Percentiles rank a stretch among this genome's conserved stretches.
Evolutionary conservation across 2,888 invertebrate genomes (phyloP).

Genomic region (Troilus luridus): DNA sequence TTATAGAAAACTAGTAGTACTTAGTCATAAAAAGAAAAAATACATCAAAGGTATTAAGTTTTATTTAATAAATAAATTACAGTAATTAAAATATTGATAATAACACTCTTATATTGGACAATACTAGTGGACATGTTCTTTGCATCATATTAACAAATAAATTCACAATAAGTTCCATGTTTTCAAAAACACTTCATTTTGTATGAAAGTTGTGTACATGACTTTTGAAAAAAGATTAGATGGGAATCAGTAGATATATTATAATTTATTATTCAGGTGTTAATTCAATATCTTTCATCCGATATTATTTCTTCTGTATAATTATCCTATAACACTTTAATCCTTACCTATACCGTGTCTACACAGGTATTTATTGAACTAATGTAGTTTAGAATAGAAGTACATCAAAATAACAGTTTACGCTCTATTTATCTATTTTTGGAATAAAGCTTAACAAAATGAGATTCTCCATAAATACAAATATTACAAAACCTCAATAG

Average conservation of each 20-base stretch:
- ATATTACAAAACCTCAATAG: slow-evolving; percentile 50
- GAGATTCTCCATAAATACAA: slow-evolving; percentile 52
- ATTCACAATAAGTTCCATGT: slow-evolving; percentile 58
- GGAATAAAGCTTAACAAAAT: slow-evolving; percentile 47
- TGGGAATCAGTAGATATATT: slow-evolving; percentile 60
- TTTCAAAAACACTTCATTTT: slow-evolving; percentile 47
- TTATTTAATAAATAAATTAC: slow-evolving; percentile 66
- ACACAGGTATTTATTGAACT: slow-evolving; percentile 63
- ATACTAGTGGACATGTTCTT: slow-evolving; percentile 66
- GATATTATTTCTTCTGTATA: slow-evolving; percentile 19
- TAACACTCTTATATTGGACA: slow-evolving; percentile 66
- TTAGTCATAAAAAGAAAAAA: slow-evolving; percentile 59
- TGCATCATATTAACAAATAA: slow-evolving; percentile 60
- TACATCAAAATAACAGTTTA: slow-evolving; percentile 58
- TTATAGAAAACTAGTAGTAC: neutral
- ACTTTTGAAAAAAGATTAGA: slow-evolving; percentile 61
- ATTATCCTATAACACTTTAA: slow-evolving; percentile 56
- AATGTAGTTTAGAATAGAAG: slow-evolving; percentile 64
- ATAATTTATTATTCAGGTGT: slow-evolving; percentile 58
- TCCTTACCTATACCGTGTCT: slow-evolving; percentile 60
- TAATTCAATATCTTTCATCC: slow-evolving; percentile 52
- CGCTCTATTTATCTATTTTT: slow-evolving; percentile 48
- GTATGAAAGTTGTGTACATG: slow-evolving; percentile 59
- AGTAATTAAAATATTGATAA: slow-evolving; percentile 66
- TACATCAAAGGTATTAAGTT: slow-evolving; percentile 65